Conservation (phyloP, 1,140 invertebrate genomes). For the Ceratina japonica region DNA sequence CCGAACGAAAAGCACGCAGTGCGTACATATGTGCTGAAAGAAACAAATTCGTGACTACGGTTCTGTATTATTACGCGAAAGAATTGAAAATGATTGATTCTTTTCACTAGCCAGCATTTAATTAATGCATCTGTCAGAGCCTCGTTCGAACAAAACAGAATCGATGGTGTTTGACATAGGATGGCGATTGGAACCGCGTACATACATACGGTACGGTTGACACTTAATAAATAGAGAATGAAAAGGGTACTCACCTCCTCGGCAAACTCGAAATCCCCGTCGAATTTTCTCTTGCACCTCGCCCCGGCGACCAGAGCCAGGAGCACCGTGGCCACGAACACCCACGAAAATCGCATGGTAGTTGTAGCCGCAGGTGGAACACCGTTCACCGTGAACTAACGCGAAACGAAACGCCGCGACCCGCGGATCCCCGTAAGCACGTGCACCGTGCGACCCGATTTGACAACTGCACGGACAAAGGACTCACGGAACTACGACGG, state of each 20-base stretch:
- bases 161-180: neutral
- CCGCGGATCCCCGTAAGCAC: constrained; percentile 27
- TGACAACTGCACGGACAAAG: neutral
- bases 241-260: constrained; percentile 81
- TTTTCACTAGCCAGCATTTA: too few relatives aligned
- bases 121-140: neutral
- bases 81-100: neutral
- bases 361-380: constrained; percentile 22
- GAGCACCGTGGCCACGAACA: constrained; percentile 75
- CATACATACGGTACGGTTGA: neutral
- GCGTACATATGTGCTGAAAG: neutral
- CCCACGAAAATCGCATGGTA: constrained; percentile 76
- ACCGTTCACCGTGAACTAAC: constrained; percentile 47
- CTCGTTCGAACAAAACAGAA: neutral
- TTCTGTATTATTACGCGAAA: neutral
- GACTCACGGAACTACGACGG: neutral
- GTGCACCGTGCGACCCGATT: constrained; percentile 18
- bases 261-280: constrained; percentile 85
- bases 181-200: neutral
- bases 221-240: neutral
- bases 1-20: neutral
- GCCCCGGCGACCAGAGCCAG: constrained; percentile 72
- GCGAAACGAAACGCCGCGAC: constrained; percentile 5
- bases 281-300: constrained; percentile 83
- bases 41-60: neutral